Evolutionary conservation across 2,113 vertebrate genomes (phyloP), one percentile per base, ranked within the genome.

Genomic region (Phyllopteryx taeniolatus): DNA sequence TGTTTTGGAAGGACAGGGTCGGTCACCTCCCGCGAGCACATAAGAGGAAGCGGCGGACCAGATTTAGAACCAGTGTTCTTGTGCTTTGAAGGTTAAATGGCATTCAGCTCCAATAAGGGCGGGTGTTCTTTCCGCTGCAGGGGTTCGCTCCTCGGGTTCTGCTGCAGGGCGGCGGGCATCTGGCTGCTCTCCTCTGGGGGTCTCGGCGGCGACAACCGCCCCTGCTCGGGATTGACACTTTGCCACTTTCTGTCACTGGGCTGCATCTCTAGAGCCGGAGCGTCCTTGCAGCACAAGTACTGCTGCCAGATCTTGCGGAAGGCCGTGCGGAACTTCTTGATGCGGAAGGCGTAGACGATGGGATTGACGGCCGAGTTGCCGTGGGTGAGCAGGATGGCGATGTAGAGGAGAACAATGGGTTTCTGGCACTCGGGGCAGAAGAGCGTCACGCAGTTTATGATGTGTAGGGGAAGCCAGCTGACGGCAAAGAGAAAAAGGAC

Each of bases 281-380:
- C 80, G 74, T 92, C 67, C 71, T 92, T 90, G 90, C 98, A 99
- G 89, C 96, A 95, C 86, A 99, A 93, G 77, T 98, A 96, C 49
- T 96, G 95, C 42, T 95, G 94, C 95, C 94, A 98, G 72, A 99
- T 99, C 81, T 95, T 95, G 71, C 91, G 93, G 88, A 99, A 99
- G 9, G 96, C 95, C 42, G 88, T 93, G 71, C 94, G 94, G 83
- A 99, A 99, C 91, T 97, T 99, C 81, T 95, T 96, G 83, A 99
- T 99, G 71, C 94, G 95, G 87, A 99, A 98, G 67, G 98, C 96
- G 0, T 98, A 99, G 81, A 99, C 88, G 0, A 99, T 96, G 67
- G 98, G 98, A 89, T 99, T 99, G 93, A 99, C 98, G 15, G 98
- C 97, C 0, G 98, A 99, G 89, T 99, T 99, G 80, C 95, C 96